Base-by-base conservation (phyloP, 2,888 invertebrate species). In the Cephus pulcher region DNA sequence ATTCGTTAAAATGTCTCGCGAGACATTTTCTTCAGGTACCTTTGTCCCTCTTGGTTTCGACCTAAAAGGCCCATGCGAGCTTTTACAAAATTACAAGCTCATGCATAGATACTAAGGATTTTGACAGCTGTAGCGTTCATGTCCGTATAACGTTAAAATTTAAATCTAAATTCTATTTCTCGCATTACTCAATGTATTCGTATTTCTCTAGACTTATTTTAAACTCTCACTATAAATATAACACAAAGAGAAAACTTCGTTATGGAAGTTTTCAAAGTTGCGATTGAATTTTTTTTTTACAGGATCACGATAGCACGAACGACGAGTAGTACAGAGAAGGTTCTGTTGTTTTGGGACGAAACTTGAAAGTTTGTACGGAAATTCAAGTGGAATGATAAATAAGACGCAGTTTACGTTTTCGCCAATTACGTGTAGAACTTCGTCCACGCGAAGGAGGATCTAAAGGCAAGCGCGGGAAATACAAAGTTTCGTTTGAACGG, bases 1-100 rank as follows among this genome's bases (percentile, higher is more conserved):
- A 78, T 78, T 78, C 69, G 78, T 76, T 78, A 76, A 78, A 78
- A 78, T 32, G 76, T 73, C 78, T 75, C 76, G 2, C 15, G 76
- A 73, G 78, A 71, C 33, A 71, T 71, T 34, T 71, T 68, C 76
- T 78, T 73, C 73, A 32, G 35, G 73, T 69, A 75, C 70, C 75
- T 78, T 12, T 35, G 12, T 74, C n/a, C 33, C 56, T 78, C 33
- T 71, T 34, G 78, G 73, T 78, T 75, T 34, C 70, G 69, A 78
- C 75, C 9, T 56, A 23, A 56, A 56, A 23, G 56, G 9, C 23
- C 56, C 56, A 9, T 9, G 56, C 2, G 56, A 23, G 56, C 56
- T 23, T 56, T 56, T 56, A 56, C 56, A 56, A 56, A 56, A 56
- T 56, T 56, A 56, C 23, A 23, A 56, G 23, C 9, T 23, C 23